Conservation (phyloP, 1,140 invertebrate species). For the Archivesica marissinica region DNA sequence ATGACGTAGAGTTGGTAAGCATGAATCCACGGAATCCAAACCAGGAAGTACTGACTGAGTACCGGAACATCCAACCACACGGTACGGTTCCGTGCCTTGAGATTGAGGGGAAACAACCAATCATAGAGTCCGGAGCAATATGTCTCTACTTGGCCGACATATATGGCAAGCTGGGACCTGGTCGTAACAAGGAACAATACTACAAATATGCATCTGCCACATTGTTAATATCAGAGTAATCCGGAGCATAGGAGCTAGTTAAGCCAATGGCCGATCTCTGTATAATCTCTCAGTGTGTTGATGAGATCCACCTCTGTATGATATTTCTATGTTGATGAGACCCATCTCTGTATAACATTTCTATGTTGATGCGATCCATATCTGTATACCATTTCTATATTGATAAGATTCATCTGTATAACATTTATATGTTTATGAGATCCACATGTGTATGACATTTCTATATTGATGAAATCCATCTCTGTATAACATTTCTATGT, state of each 20-base stretch:
- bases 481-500: too few relatives aligned
- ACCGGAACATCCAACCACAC: constrained; percentile 68
- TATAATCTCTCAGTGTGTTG: too few relatives aligned
- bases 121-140: constrained; percentile 76
- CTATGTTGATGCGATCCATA: too few relatives aligned
- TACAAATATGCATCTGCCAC: constrained; percentile 65
- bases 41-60: constrained; percentile 49
- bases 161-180: constrained; percentile 68
- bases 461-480: too few relatives aligned
- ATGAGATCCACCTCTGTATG: too few relatives aligned
- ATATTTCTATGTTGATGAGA: too few relatives aligned
- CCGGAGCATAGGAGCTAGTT: neutral
- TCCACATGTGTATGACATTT: too few relatives aligned
- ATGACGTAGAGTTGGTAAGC: constrained; percentile 53
- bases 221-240: neutral
- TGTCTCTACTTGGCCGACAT: constrained; percentile 74
- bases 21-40: constrained; percentile 40
- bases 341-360: too few relatives aligned
- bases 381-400: too few relatives aligned
- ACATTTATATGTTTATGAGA: too few relatives aligned
- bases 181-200: constrained; percentile 64
- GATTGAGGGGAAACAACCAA: constrained; percentile 58
- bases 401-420: too few relatives aligned
- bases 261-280: too few relatives aligned
- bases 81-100: constrained; percentile 71